Base-by-base conservation (phyloP, 1,140 invertebrate species). In the Nasonia giraulti region DNA sequence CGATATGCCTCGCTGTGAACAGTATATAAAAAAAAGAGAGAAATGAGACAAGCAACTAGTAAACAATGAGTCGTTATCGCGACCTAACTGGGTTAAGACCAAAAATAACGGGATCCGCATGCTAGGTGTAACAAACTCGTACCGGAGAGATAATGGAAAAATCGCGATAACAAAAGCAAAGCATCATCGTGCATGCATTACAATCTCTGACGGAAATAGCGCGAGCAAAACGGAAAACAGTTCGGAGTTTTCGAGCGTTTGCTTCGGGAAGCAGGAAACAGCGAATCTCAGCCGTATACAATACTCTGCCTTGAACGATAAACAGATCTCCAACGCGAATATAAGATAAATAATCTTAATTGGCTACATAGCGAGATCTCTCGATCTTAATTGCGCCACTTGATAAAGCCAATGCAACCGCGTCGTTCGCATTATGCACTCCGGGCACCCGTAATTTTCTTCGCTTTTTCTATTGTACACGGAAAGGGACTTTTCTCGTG, bases 331-430 rank as follows among this genome's bases (percentile, higher is more conserved):
- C 50, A 80, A 85, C 40, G 17, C 37, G 66, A 87, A 87, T 83
- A 87, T 83, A 40, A 88, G 88, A 89, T 90, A 89, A 89, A 90
- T 88, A 88, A 90, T 89, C 88, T 90, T 89, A 89, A 90, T 89
- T 89, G 87, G 87, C 17, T 86, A 85, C 50, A 73, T 55, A 85
- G 37, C 74, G 20, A 87, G 87, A 90, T 89, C 87, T 87, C 80
- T 73, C 85, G 87, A 89, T 89, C 88, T 90, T 89, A 89, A 90
- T 90, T 89, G 87, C 85, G 71, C 82, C 84, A 87, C 87, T 89
- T 87, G 87, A 88, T 89, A 88, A 88, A 88, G 83, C 81, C 81
- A 85, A 74, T 85, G 73, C 44, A 79, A 83, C 40, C 12, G 20
- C 40, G 20, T 73, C 47, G n/a, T 12, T 50, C 27, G 68, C 12